These are phyloP conservation scores for Dasypus novemcinctus DNA, from an alignment of 2,113 vertebrate species.

Conservation along the genomic window DNA sequence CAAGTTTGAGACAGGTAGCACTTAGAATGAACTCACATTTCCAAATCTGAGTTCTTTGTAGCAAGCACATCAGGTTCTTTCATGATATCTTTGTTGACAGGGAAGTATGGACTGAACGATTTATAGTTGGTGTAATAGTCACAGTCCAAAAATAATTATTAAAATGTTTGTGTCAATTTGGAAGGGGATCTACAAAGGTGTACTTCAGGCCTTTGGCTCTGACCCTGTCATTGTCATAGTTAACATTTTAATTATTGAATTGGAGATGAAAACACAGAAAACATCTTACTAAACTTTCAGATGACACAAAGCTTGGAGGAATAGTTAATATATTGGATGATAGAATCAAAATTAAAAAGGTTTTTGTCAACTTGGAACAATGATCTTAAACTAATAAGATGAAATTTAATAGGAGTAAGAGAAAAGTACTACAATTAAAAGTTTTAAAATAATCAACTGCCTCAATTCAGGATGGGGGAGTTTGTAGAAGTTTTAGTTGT, in stretches of 20 bases:
- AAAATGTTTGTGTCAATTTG: not conserved
- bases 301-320: not conserved
- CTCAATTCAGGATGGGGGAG: not conserved
- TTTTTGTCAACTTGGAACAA: slow-evolving; percentile 5
- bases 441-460: not conserved
- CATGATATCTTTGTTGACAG: not conserved
- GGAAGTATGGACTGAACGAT: not conserved
- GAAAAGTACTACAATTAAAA: not conserved
- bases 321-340: not conserved
- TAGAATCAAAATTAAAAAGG: not conserved
- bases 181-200: not conserved
- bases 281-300: slow-evolving; percentile 6
- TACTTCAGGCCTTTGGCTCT: not conserved
- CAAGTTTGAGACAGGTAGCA: not conserved
- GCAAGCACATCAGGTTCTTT: not conserved
- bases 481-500: slow-evolving; percentile 19
- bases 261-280: slow-evolving; percentile 29
- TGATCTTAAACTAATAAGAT: slow-evolving; percentile 11
- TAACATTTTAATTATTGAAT: slow-evolving; percentile 30
- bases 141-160: not conserved
- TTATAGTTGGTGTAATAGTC: not conserved
- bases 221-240: not conserved
- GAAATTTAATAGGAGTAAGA: not conserved
- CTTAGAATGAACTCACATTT: not conserved
- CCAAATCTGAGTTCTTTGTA: not conserved